Evolutionary conservation across 2,888 invertebrate species (phyloP), one percentile per base, ranked within the genome.

Genomic region (Limulus polyphemus): DNA sequence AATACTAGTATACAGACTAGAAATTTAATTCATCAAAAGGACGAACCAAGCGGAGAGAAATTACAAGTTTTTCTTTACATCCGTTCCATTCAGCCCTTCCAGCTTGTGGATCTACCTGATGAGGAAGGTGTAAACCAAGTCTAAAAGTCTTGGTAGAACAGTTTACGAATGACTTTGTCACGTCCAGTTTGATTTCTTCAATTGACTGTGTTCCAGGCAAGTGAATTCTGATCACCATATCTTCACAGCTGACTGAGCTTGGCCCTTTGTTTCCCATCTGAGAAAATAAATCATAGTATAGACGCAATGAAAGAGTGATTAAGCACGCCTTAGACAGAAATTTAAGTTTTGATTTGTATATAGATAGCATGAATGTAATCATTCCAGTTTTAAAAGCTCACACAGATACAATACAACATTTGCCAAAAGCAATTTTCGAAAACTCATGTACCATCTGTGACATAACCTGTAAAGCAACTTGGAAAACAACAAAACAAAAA

Each of bases 251-350:
- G 4, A 88, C 82, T 0, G 88, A 84, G 2, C 83, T 79, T 16
- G 86, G 83, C 0, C 86, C 88, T 75, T 88, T 90, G 64, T 84
- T 84, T 1, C 87, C 85, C 81, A 91, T 86, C 86, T 89, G 78
- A 62, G 13, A 55, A 49, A 32, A 32, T 32, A 32, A 32, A 32
- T 32, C 32, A 32, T 32, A 32, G 32, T 32, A 32, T 32, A 32
- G 32, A 32, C 32, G 7, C 32, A 32, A 32, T 32, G 7, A 32
- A 32, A 32, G 32, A 32, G 32, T 32, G 32, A 32, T 7, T 32
- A 32, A 32, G 32, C 32, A 32, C 32, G 5, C 7, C 32, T 32
- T 1, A 32, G 32, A 32, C 32, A 32, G 32, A 32, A 32, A 32
- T 32, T 32, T 32, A 32, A 2, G 3, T 32, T 32, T 32, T 32